These are phyloP conservation scores for Metopia argyrocephala DNA, from an alignment of 2,888 invertebrate genomes.

Conservation along the genomic window DNA sequence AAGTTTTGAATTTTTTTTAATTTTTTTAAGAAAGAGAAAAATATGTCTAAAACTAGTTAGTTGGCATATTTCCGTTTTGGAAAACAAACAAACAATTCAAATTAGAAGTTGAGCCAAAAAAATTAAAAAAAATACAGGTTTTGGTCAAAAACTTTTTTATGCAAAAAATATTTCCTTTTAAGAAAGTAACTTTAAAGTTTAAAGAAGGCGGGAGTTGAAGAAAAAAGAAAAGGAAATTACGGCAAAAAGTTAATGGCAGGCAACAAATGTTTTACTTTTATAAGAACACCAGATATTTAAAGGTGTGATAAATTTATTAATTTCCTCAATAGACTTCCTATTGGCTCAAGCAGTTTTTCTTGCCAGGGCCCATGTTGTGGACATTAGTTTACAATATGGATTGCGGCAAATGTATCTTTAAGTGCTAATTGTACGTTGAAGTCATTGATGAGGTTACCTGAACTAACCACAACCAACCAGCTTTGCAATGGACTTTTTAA, in stretches of 20 bases:
- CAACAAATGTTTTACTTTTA: slow-evolving; percentile 19
- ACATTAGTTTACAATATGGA: too few species aligned
- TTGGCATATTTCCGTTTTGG: slow-evolving; percentile 36
- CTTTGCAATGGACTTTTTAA: too few species aligned
- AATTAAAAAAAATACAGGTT: slow-evolving; percentile 23
- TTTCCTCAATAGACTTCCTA: too few species aligned
- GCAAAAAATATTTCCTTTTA: slow-evolving; percentile 35
- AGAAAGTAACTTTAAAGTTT: slow-evolving; percentile 41
- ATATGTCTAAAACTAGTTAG: slow-evolving; percentile 28
- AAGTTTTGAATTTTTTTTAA: background rate
- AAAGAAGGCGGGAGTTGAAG: background rate
- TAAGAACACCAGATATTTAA: slow-evolving; percentile 22
- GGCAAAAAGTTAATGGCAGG: slow-evolving; percentile 12
- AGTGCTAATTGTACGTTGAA: too few species aligned
- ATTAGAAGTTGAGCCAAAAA: background rate
- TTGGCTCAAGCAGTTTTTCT: too few species aligned
- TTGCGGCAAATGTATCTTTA: too few species aligned
- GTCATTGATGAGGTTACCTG: too few species aligned
- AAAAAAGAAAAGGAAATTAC: slow-evolving; percentile 34
- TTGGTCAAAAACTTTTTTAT: slow-evolving; percentile 41
- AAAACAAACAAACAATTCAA: slow-evolving; percentile 21
- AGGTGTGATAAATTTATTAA: background rate
- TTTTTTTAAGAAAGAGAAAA: background rate
- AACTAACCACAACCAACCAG: too few species aligned
- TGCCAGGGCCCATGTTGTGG: too few species aligned